Percentiles rank a stretch among this genome's conserved stretches.
Evolutionary conservation across 1,140 invertebrate genomes (phyloP).

Genomic region (Laodelphax striatellus): DNA sequence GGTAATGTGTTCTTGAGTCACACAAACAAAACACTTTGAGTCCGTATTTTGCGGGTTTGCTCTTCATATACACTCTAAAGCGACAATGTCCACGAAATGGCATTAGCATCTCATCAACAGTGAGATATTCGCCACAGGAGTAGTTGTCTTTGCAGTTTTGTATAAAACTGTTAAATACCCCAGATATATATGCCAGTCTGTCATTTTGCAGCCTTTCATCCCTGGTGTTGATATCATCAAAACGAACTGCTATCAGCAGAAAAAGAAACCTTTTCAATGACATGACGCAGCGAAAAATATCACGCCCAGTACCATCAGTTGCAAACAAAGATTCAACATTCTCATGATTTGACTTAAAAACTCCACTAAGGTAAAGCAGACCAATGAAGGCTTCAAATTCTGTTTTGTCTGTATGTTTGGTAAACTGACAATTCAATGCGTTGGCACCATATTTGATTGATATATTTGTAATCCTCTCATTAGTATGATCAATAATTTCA

Average conservation of each 20-base stretch:
- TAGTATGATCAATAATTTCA: neutral
- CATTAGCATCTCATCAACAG: slow-evolving; percentile 26
- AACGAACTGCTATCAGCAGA: slow-evolving; percentile 9
- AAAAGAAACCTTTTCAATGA: slow-evolving; percentile 19
- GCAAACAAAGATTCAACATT: slow-evolving; percentile 17
- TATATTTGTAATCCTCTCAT: neutral
- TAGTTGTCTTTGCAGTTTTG: slow-evolving; percentile 20
- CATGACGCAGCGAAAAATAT: slow-evolving; percentile 20
- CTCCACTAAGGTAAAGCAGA: slow-evolving; percentile 12
- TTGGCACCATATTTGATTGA: neutral
- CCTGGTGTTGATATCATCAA: slow-evolving; percentile 5
- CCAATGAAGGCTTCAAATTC: slow-evolving; percentile 18
- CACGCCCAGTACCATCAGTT: slow-evolving; percentile 18
- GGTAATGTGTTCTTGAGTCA: slow-evolving; percentile 5
- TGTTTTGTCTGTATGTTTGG: neutral
- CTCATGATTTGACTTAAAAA: slow-evolving; percentile 20
- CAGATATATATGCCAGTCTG: neutral
- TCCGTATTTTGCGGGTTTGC: too few relatives aligned
- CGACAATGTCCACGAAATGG: too few relatives aligned
- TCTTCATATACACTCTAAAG: too few relatives aligned
- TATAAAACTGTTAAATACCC: slow-evolving; percentile 3
- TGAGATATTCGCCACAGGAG: slow-evolving; percentile 12
- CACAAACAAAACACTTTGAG: too few relatives aligned
- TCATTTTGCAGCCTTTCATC: neutral
- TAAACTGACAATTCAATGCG: neutral